These are phyloP conservation scores for Hemicordylus capensis DNA, from an alignment of 2,113 vertebrate species.

Conservation along the genomic window DNA sequence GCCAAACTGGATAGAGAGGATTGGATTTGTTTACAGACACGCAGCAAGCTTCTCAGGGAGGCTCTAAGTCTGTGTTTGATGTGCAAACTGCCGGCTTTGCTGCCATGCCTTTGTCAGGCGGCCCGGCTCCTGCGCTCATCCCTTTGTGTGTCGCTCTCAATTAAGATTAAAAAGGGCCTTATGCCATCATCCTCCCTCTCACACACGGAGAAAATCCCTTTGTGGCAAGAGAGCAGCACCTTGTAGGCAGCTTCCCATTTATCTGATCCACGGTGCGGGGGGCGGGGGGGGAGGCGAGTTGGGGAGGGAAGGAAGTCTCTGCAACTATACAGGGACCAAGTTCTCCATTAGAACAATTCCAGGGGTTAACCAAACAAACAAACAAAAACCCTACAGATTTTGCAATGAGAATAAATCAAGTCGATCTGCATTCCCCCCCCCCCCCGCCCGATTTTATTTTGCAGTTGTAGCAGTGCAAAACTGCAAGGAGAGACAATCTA, in stretches of 20 bases:
- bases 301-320: no score
- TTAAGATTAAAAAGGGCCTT: slow-evolving; percentile 74
- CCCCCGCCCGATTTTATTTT: not conserved
- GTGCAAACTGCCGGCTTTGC: slow-evolving; percentile 83
- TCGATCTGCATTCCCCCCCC: not conserved
- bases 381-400: not conserved
- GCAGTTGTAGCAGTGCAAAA: no score
- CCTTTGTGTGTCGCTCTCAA: slow-evolving; percentile 65
- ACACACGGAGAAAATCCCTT: slow-evolving; percentile 64
- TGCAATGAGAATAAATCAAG: not conserved
- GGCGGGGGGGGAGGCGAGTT: not conserved
- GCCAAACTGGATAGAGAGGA: slow-evolving; percentile 82
- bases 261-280: slow-evolving; percentile 36
- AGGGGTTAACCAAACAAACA: no score
- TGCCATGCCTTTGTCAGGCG: slow-evolving; percentile 64
- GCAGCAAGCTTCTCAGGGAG: slow-evolving; percentile 76
- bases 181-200: slow-evolving; percentile 60
- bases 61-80: slow-evolving; percentile 85
- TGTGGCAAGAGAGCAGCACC: slow-evolving; percentile 65
- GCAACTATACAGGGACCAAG: not conserved
- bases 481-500: not conserved
- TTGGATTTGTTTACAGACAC: slow-evolving; percentile 86
- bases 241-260: slow-evolving; percentile 64
- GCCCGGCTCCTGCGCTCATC: slow-evolving; percentile 59
- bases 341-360: not conserved